Evolutionary conservation across 1,140 invertebrate genomes (phyloP).

Genomic region (Cryptotermes secundus): DNA sequence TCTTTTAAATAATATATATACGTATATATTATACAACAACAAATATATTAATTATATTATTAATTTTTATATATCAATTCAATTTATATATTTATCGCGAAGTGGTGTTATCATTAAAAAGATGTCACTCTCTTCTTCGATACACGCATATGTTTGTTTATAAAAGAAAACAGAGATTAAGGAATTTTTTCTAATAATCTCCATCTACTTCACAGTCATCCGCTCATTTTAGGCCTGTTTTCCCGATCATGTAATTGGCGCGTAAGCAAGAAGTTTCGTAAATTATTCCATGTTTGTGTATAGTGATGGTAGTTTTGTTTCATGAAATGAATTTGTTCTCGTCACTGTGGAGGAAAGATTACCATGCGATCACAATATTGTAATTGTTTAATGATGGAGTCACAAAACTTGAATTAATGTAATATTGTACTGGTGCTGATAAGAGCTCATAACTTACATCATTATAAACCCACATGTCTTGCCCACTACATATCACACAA

Average conservation of each 20-base stretch:
- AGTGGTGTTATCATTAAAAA: conserved; percentile 26
- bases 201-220: neutral
- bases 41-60: neutral
- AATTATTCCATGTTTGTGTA: neutral
- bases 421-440: neutral
- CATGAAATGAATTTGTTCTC: neutral
- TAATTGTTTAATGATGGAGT: neutral
- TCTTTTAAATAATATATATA: conserved; percentile 9
- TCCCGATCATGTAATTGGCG: neutral
- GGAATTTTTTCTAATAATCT: neutral
- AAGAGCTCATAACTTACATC: neutral
- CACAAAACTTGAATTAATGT: neutral
- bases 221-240: conserved; percentile 13
- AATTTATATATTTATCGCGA: conserved; percentile 19
- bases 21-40: conserved; percentile 11
- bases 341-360: neutral
- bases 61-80: conserved; percentile 8
- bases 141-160: conserved; percentile 23
- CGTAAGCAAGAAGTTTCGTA: neutral
- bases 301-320: neutral
- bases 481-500: neutral
- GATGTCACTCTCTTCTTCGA: conserved; percentile 3
- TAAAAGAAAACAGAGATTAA: neutral
- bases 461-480: neutral
- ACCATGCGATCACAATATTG: neutral